Evolutionary conservation across 2,113 vertebrate species (phyloP).

Genomic region (Paraplagusia blochii): DNA sequence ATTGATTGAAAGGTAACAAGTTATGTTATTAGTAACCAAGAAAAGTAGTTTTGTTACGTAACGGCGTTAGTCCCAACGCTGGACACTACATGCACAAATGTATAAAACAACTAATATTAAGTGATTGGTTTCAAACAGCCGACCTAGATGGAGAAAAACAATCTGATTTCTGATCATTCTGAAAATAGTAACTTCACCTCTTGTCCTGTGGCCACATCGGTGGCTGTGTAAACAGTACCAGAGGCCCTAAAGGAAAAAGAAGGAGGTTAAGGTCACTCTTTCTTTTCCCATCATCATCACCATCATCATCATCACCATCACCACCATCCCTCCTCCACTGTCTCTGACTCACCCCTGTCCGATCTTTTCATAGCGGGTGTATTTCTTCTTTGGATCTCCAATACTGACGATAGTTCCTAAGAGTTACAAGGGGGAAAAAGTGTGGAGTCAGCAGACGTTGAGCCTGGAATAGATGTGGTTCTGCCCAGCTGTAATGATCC

Average conservation of each 20-base stretch:
- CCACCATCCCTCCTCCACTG: background rate
- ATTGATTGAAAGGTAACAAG: too few species aligned
- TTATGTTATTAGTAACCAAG: too few species aligned
- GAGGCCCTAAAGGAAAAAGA: slow-evolving; percentile 80
- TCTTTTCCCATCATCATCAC: background rate
- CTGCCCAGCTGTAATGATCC: background rate
- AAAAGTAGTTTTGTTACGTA: too few species aligned
- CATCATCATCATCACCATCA: background rate
- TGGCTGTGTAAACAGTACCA: slow-evolving; percentile 96
- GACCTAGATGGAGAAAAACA: background rate
- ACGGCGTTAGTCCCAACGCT: too few species aligned
- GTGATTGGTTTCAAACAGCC: too few species aligned
- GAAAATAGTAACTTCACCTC: slow-evolving; percentile 75
- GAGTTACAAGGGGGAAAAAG: background rate
- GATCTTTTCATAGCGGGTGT: slow-evolving; percentile 94
- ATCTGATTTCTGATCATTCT: background rate
- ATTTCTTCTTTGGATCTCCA: slow-evolving; percentile 97
- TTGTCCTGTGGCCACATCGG: slow-evolving; percentile 92
- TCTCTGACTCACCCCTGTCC: slow-evolving; percentile 89
- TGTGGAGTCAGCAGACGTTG: background rate
- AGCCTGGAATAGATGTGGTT: background rate
- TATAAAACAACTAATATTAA: too few species aligned
- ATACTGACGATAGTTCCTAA: slow-evolving; percentile 93
- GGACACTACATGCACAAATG: too few species aligned
- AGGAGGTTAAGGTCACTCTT: background rate